Evolutionary conservation across 2,888 invertebrate species (phyloP).

Genomic region (Druceiella hillmani): DNA sequence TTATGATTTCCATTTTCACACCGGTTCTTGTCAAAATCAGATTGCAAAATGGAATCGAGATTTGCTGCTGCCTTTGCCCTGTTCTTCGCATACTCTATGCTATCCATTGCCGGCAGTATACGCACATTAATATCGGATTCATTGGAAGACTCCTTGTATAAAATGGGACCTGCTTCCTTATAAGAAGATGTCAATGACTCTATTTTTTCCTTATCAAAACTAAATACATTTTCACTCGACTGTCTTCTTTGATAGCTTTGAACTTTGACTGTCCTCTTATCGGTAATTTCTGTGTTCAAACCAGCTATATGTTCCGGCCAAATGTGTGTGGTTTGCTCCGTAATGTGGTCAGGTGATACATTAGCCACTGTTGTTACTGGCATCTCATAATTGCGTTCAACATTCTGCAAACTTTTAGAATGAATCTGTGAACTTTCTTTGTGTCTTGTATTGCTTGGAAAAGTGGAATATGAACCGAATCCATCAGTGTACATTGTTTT

Average conservation of each 20-base stretch:
- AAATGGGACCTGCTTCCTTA: slow-evolving; percentile 36
- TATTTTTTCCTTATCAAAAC: slow-evolving; percentile 71
- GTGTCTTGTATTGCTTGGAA: slow-evolving; percentile 54
- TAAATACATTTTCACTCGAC: slow-evolving; percentile 69
- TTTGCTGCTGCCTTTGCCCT: slow-evolving; percentile 43
- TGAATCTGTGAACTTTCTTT: slow-evolving; percentile 58
- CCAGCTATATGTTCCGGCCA: slow-evolving; percentile 53
- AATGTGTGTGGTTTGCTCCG: slow-evolving; percentile 45
- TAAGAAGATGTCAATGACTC: slow-evolving; percentile 61
- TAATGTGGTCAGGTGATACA: slow-evolving; percentile 48
- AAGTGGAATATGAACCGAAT: slow-evolving; percentile 59
- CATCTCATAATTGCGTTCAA: slow-evolving; percentile 57
- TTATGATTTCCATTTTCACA: slow-evolving; percentile 40
- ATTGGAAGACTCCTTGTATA: slow-evolving; percentile 48
- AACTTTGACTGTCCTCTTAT: slow-evolving; percentile 41
- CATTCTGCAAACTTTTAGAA: slow-evolving; percentile 64
- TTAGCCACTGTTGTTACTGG: slow-evolving; percentile 46
- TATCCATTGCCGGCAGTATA: slow-evolving; percentile 49
- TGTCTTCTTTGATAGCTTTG: slow-evolving; percentile 56
- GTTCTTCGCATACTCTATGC: slow-evolving; percentile 52
- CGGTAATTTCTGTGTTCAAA: slow-evolving; percentile 46
- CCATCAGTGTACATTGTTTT: too few species aligned
- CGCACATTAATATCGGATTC: slow-evolving; percentile 49
- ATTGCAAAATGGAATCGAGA: slow-evolving; percentile 50
- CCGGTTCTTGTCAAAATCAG: slow-evolving; percentile 56